These are phyloP conservation scores for Drosophila dunni DNA, from an alignment of 1,140 invertebrate species.

Conservation along the genomic window DNA sequence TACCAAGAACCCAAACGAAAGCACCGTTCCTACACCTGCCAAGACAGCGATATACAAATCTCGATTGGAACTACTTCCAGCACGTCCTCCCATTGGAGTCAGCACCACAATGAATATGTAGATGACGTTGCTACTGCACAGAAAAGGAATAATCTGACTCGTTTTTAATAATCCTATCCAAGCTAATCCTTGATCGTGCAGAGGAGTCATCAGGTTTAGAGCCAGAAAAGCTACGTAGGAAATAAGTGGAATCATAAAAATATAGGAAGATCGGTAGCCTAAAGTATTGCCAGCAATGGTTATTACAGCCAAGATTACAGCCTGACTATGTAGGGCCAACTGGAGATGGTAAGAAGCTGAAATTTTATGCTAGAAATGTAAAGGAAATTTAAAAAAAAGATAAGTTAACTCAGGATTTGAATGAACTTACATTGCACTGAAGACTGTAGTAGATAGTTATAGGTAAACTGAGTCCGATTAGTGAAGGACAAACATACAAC, in stretches of 20 bases:
- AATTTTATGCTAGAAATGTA: constrained; percentile 45
- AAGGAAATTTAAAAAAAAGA: not conserved
- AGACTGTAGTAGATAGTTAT: constrained; percentile 78
- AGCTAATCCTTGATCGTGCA: constrained; percentile 85
- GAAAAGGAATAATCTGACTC: constrained; percentile 75
- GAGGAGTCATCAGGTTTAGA: constrained; percentile 58
- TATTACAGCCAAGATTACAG: constrained; percentile 53
- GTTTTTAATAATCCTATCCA: constrained; percentile 86
- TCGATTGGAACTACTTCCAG: constrained; percentile 87
- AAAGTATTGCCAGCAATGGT: constrained; percentile 35
- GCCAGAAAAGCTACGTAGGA: constrained; percentile 58
- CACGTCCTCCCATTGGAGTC: constrained; percentile 88
- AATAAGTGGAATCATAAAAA: constrained; percentile 60
- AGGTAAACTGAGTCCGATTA: constrained; percentile 53
- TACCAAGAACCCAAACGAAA: constrained; percentile 85
- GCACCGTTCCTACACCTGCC: constrained; percentile 82
- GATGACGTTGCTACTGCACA: constrained; percentile 87
- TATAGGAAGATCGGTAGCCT: constrained; percentile 59
- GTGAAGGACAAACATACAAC: constrained; percentile 84
- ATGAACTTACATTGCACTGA: not conserved
- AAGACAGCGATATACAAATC: constrained; percentile 86
- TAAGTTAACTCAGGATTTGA: not conserved
- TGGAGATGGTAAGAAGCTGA: constrained; percentile 41
- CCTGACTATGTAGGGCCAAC: constrained; percentile 62
- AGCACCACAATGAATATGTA: constrained; percentile 88